Evolutionary conservation across 2,113 vertebrate species (phyloP).

Genomic region (Chiloscyllium plagiosum): DNA sequence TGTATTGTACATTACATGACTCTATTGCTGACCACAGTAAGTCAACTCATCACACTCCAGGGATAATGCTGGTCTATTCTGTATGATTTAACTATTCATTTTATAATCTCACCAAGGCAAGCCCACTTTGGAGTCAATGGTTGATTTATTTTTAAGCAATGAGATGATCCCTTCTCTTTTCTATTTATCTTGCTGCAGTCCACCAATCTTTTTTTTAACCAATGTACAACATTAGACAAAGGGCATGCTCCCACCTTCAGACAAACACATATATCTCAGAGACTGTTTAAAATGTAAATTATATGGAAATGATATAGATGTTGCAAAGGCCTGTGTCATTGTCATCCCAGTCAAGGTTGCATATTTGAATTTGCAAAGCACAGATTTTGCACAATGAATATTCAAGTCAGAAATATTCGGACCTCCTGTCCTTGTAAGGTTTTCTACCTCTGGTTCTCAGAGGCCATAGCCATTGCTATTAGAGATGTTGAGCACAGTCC

Average conservation of each 20-base stretch:
- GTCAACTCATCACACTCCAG: neutral
- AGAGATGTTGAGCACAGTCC: neutral
- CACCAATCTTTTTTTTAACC: neutral
- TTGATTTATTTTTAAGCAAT: neutral
- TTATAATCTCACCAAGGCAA: neutral
- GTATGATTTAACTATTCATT: neutral
- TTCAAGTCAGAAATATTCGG: neutral
- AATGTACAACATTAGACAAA: neutral
- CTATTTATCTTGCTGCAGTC: neutral
- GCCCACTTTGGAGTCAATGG: neutral
- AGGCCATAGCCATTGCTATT: neutral
- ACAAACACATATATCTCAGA: neutral
- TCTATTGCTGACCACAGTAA: neutral
- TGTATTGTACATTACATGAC: neutral
- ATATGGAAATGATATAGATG: neutral
- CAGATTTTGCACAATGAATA: neutral
- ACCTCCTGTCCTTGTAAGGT: neutral
- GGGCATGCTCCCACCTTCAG: neutral
- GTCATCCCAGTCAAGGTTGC: neutral
- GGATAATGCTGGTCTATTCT: neutral
- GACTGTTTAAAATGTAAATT: constrained; percentile 3
- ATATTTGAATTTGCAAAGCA: neutral
- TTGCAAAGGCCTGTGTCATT: neutral
- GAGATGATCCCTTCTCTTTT: neutral
- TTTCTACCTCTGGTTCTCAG: neutral